Conservation (phyloP, 1,140 invertebrate species). For the Tenebrio molitor region DNA sequence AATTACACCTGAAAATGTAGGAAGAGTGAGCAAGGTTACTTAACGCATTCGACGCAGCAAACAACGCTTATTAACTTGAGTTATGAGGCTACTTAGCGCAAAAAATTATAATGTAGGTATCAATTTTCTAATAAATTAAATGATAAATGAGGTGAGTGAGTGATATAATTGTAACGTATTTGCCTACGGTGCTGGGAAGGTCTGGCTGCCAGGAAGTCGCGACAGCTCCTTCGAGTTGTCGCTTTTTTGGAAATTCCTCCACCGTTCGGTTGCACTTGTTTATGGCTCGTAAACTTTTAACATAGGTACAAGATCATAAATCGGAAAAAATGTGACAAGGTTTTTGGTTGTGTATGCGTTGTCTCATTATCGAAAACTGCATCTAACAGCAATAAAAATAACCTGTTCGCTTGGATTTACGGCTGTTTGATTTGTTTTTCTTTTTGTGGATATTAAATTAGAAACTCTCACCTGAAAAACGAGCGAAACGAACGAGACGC, state of each 20-base stretch:
- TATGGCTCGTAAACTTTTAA: background rate
- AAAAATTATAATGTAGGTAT: slow-evolving; percentile 34
- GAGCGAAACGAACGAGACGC: background rate
- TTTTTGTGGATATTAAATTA: slow-evolving; percentile 14
- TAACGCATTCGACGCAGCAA: slow-evolving; percentile 10
- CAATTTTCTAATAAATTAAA: slow-evolving; percentile 37
- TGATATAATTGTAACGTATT: slow-evolving; percentile 36
- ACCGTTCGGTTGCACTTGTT: background rate
- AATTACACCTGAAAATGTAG: slow-evolving; percentile 32
- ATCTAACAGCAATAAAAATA: slow-evolving; percentile 16
- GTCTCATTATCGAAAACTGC: slow-evolving; percentile 13
- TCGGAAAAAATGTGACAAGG: background rate
- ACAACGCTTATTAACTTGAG: slow-evolving; percentile 40
- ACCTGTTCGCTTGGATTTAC: slow-evolving; percentile 11
- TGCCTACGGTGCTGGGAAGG: background rate
- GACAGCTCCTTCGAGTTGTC: too few relatives aligned
- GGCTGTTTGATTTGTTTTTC: slow-evolving; percentile 3
- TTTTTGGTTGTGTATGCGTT: background rate
- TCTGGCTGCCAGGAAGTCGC: too few relatives aligned
- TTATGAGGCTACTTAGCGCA: slow-evolving; percentile 18
- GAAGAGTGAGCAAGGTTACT: slow-evolving; percentile 38
- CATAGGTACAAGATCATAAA: slow-evolving; percentile 26
- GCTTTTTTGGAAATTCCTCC: slow-evolving; percentile 11
- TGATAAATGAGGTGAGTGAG: slow-evolving; percentile 17
- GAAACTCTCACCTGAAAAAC: slow-evolving; percentile 23